Conservation (phyloP, 2,888 invertebrate species). For the Acanthosepion lycidas region DNA sequence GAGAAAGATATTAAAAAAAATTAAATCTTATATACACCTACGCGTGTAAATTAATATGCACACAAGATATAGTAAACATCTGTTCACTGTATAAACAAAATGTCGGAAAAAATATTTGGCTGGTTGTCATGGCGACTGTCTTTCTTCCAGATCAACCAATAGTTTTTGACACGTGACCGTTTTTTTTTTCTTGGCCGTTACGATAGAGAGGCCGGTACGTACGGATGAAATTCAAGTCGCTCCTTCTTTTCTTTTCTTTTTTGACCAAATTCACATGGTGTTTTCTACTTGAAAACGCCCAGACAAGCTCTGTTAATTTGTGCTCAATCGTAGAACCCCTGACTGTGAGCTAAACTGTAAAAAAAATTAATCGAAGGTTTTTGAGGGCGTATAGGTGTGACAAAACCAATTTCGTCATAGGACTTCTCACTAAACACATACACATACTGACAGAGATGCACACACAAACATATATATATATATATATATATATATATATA, state of each 20-base stretch:
- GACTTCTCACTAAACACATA: too few relatives aligned
- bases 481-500: background rate
- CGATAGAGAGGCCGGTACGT: background rate
- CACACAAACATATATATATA: background rate
- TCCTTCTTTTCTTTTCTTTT: background rate
- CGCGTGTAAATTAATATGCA: background rate
- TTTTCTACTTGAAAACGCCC: too few relatives aligned
- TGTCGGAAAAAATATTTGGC: background rate
- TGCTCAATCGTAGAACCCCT: too few relatives aligned
- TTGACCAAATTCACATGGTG: too few relatives aligned
- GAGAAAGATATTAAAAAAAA: too few relatives aligned
- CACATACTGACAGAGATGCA: too few relatives aligned
- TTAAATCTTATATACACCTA: background rate
- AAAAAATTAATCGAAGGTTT: too few relatives aligned
- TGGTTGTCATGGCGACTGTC: background rate
- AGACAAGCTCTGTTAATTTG: too few relatives aligned
- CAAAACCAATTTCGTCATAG: too few relatives aligned
- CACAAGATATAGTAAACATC: background rate
- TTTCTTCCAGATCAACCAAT: background rate
- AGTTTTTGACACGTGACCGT: background rate
- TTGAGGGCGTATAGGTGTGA: too few relatives aligned
- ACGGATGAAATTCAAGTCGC: background rate
- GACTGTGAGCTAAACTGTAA: too few relatives aligned
- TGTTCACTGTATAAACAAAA: background rate
- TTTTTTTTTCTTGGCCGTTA: background rate